A percentile compares a stretch with the other conserved stretches of the same genome.
Evolutionary conservation across 2,888 invertebrate genomes (phyloP).

Genomic region (Alcis repandata): DNA sequence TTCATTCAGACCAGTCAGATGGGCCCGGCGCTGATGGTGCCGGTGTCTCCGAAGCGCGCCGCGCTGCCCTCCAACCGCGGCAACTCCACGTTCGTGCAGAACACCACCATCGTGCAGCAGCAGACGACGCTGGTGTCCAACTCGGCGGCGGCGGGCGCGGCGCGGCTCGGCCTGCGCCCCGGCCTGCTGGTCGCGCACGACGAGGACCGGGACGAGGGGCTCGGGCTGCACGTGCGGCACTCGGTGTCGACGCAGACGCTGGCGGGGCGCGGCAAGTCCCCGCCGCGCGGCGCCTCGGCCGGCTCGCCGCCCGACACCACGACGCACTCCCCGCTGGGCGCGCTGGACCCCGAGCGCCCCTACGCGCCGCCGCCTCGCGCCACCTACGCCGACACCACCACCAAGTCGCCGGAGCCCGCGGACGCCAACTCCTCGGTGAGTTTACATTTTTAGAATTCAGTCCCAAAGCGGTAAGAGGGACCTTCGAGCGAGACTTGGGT

Average conservation of each 20-base stretch:
- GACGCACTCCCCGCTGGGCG: constrained; percentile 92
- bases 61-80: constrained; percentile 82
- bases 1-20: constrained; percentile 90
- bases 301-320: constrained; percentile 92
- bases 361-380: constrained; percentile 55
- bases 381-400: constrained; percentile 79
- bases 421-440: constrained; percentile 78
- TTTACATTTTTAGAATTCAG: constrained; percentile 27
- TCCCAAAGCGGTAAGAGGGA: no score
- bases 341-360: constrained; percentile 67
- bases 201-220: constrained; percentile 60
- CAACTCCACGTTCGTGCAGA: constrained; percentile 92
- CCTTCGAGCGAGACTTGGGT: no score
- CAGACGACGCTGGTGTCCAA: constrained; percentile 92
- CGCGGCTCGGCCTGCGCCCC: constrained; percentile 86
- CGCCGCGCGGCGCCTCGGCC: constrained; percentile 63
- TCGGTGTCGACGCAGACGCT: constrained; percentile 93
- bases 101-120: constrained; percentile 94
- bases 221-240: constrained; percentile 81
- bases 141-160: constrained; percentile 64
- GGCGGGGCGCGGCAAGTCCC: constrained; percentile 54
- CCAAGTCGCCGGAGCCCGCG: constrained; percentile 77
- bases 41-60: constrained; percentile 88
- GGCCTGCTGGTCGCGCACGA: constrained; percentile 79
- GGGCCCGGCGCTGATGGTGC: constrained; percentile 91